Base-by-base conservation (phyloP, 2,113 vertebrate species). In the Anseranas semipalmata region DNA sequence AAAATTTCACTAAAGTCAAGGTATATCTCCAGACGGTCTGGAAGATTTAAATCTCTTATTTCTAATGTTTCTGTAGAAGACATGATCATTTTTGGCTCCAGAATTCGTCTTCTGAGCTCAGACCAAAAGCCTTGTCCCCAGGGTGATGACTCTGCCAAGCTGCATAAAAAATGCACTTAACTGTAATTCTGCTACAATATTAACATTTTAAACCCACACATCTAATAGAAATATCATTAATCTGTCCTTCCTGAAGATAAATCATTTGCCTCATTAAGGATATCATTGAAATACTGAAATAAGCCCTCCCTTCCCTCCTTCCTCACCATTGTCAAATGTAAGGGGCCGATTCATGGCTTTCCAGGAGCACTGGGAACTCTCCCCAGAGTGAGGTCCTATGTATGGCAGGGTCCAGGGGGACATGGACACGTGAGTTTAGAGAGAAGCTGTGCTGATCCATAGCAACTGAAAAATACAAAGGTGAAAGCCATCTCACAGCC, bases 401-500 rank as follows among this genome's bases (percentile, higher is more conserved):
- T 15, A 11, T 60, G 3, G 5, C 50, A 81, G 35, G 32, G 24
- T 66, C 53, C 66, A 70, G 43, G 53, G 81, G 21, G 41, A 85
- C 39, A 41, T 0, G 5, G 73, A 21, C 12, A 37, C 0, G 2
- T 37, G 71, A 83, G 20, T 67, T 85, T 39, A 5, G 55, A 37
- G 22, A 27, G 25, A 76, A 85, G 37, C 48, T 79, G 21, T 46
- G 71, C 71, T 94, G 87, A 82, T 66, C 53, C 75, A 27, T 8
- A 55, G 92, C 45, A 93, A 87, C 66, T 66, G 45, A 67, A 71
- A 91, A 90, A 55, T 46, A 37, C 3, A 45, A 74, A 96, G 75
- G 67, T 91, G 93, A 91, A 93, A 85, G 25, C 71, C 87, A 16
- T 74, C 89, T 55, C 78, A 27, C 67, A 76, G 81, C 62, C 85